These are phyloP conservation scores for Montipora capitata DNA, from an alignment of 92 coral and sea anemone genomes.

Conservation along the genomic window DNA sequence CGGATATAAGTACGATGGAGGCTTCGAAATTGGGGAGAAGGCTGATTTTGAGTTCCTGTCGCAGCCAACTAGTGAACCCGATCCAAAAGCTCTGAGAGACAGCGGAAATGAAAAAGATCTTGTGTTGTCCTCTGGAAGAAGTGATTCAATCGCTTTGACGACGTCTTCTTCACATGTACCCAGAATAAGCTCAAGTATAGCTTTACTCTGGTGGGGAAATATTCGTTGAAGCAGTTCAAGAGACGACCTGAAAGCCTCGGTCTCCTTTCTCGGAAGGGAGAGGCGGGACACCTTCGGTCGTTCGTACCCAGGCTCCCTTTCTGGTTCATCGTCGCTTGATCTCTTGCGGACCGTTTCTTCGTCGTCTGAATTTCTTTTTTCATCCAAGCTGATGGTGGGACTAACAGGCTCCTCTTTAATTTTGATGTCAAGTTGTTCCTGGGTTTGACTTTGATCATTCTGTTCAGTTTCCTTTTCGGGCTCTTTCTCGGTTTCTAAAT, in stretches of 20 bases:
- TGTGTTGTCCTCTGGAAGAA: slow-evolving; percentile 84
- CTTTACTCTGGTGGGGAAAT: slow-evolving; percentile 94
- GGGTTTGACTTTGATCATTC: background rate
- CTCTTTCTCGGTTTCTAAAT: slow-evolving; percentile 16
- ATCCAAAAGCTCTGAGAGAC: slow-evolving; percentile 57
- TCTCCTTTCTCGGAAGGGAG: slow-evolving; percentile 67
- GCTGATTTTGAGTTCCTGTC: slow-evolving; percentile 88
- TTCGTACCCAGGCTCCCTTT: slow-evolving; percentile 45
- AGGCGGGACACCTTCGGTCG: slow-evolving; percentile 62
- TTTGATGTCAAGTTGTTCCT: slow-evolving; percentile 64
- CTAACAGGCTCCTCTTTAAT: slow-evolving; percentile 83
- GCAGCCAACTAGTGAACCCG: slow-evolving; percentile 39
- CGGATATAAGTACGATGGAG: slow-evolving; percentile 72
- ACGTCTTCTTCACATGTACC: slow-evolving; percentile 96
- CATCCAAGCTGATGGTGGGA: slow-evolving; percentile 50
- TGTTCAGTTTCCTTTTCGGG: slow-evolving; percentile 1
- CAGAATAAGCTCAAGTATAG: slow-evolving; percentile 91
- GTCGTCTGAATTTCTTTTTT: slow-evolving; percentile 20
- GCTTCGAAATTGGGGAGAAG: slow-evolving; percentile 91
- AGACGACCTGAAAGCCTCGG: slow-evolving; percentile 68
- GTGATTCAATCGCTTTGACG: slow-evolving; percentile 94
- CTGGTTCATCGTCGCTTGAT: slow-evolving; percentile 75
- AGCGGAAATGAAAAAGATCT: slow-evolving; percentile 60
- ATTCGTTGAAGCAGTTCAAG: slow-evolving; percentile 90
- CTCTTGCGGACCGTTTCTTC: slow-evolving; percentile 61